A percentile compares a stretch with the other conserved stretches of the same genome.
Evolutionary conservation across 1,140 invertebrate species (phyloP).

Genomic region (Aradophagus sp.): DNA sequence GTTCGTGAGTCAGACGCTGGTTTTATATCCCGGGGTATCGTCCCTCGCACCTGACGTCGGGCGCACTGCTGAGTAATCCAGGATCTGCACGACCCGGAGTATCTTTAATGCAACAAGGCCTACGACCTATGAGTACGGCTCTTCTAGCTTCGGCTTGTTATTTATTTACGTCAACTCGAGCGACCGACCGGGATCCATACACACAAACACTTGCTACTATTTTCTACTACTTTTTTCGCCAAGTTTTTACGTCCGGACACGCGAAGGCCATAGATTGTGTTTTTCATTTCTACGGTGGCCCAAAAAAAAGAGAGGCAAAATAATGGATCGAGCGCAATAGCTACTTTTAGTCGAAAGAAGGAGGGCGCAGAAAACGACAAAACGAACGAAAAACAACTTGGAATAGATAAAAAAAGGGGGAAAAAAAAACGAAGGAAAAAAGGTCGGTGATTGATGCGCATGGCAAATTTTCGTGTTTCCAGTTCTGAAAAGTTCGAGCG

Average conservation of each 20-base stretch:
- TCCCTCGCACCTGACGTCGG: constrained; percentile 37
- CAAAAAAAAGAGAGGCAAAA: constrained; percentile 11
- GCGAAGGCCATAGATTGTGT: constrained; percentile 41
- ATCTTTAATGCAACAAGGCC: constrained; percentile 67
- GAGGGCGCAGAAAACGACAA: no score
- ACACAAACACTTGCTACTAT: constrained; percentile 16
- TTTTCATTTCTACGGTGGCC: constrained; percentile 35
- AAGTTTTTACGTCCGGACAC: constrained; percentile 42
- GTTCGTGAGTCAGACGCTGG: constrained; percentile 48
- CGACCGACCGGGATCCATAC: constrained; percentile 16
- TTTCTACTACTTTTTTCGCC: constrained; percentile 39
- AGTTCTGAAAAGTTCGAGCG: background rate
- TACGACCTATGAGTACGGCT: constrained; percentile 60
- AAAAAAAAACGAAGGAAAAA: constrained; percentile 12
- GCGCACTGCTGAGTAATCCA: constrained; percentile 22
- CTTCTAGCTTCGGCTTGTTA: constrained; percentile 60
- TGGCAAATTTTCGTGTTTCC: constrained; percentile 12
- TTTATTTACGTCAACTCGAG: constrained; percentile 58
- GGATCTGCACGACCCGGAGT: constrained; percentile 16
- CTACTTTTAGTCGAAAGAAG: constrained; percentile 17
- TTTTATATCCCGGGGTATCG: constrained; percentile 26
- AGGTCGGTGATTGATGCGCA: constrained; percentile 17
- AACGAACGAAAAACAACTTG: no score
- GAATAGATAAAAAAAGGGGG: no score
- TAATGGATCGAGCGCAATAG: constrained; percentile 38